Percentiles rank a stretch among this genome's conserved stretches.
Evolutionary conservation across 2,113 vertebrate genomes (phyloP).

Genomic region (Actinemys pallida): DNA sequence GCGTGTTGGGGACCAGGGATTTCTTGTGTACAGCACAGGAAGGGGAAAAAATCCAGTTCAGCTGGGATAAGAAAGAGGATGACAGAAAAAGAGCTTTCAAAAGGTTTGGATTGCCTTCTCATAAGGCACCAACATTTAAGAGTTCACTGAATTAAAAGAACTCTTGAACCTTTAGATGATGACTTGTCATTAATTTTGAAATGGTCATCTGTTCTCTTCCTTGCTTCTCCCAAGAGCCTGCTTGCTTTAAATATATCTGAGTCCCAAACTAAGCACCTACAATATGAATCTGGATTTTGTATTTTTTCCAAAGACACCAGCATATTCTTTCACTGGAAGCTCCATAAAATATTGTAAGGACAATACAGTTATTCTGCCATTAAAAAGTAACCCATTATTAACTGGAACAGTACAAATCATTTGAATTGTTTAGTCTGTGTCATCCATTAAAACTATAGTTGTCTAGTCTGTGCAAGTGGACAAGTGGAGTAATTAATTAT

Average conservation of each 20-base stretch:
- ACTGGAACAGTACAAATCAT: background rate
- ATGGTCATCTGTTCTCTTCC: background rate
- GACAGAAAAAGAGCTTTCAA: background rate
- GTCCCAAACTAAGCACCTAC: background rate
- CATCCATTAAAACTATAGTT: background rate
- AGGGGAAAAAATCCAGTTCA: too few species aligned
- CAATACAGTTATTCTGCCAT: background rate
- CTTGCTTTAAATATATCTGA: background rate
- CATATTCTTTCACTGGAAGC: background rate
- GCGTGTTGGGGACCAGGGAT: too few species aligned
- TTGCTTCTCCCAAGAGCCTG: background rate
- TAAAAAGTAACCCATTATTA: background rate
- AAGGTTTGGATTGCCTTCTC: slow-evolving; percentile 23
- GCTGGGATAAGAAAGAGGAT: too few species aligned
- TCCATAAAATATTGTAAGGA: background rate
- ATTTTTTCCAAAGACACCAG: background rate
- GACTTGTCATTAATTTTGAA: slow-evolving; percentile 14
- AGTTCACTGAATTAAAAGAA: background rate
- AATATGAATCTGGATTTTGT: background rate
- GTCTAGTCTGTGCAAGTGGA: background rate
- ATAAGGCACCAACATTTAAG: background rate
- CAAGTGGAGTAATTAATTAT: background rate
- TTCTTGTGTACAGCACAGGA: too few species aligned
- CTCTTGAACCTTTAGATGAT: background rate
- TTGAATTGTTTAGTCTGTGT: background rate